Conservation (phyloP, 2,888 invertebrate species). For the Coecobrya sp. region DNA sequence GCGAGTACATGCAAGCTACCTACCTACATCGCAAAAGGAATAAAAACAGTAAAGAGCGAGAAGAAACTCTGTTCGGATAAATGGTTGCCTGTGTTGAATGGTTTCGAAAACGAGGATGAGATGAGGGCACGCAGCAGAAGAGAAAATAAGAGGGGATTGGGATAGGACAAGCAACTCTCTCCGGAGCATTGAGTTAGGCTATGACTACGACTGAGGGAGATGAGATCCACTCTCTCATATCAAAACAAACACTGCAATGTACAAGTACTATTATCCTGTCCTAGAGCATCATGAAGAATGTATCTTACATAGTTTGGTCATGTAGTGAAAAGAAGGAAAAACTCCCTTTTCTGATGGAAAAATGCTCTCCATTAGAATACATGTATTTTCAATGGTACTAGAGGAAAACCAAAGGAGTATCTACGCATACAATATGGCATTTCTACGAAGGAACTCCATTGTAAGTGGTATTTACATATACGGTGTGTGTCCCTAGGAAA, state of each 20-base stretch:
- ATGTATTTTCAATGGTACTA: constrained; percentile 17
- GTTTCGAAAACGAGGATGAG: constrained; percentile 63
- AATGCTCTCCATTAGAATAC: constrained; percentile 47
- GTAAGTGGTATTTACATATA: too few species aligned
- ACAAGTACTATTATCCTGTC: constrained; percentile 76
- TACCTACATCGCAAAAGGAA: constrained; percentile 17
- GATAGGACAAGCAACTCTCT: constrained; percentile 82
- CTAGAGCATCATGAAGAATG: constrained; percentile 64
- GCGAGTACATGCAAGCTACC: too few species aligned
- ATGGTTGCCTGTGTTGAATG: constrained; percentile 76
- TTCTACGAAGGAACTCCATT: not conserved
- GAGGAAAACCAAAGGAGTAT: not conserved
- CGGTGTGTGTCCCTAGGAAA: not conserved
- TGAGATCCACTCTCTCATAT: constrained; percentile 58
- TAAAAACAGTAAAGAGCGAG: not conserved
- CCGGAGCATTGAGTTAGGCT: constrained; percentile 75
- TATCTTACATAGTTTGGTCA: constrained; percentile 54
- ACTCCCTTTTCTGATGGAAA: constrained; percentile 34
- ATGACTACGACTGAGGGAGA: constrained; percentile 56
- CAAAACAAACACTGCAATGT: constrained; percentile 65
- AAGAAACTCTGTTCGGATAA: constrained; percentile 57
- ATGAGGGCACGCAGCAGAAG: constrained; percentile 68
- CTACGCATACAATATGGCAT: not conserved
- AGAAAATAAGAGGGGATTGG: constrained; percentile 78
- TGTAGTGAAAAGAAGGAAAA: constrained; percentile 14